phyloP scores from a whole-genome alignment of 2,797 vertebrate species.

The Cryptoblepharus egeriae region DNA sequence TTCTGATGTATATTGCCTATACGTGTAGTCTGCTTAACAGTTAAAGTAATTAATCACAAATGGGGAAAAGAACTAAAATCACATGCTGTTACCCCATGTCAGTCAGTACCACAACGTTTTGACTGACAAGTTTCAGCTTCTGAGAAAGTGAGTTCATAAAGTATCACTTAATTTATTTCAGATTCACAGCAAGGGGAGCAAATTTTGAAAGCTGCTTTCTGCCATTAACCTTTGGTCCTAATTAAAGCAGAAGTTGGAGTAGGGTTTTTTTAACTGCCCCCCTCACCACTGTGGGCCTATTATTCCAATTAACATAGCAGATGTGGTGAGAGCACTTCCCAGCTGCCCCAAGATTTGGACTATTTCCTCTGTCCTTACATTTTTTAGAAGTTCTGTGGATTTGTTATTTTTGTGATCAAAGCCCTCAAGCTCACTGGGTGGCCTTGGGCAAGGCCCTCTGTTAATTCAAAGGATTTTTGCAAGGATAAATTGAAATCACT shows the following conservation, averaged over 20 bases:
- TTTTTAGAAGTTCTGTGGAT: background rate
- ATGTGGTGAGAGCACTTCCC: background rate
- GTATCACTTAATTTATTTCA: background rate
- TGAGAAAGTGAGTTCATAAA: constrained; percentile 5
- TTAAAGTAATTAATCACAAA: background rate
- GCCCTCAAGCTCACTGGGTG: background rate
- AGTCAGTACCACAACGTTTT: background rate
- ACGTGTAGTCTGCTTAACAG: background rate
- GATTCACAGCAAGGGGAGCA: background rate
- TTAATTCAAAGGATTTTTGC: background rate
- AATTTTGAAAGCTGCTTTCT: constrained; percentile 9
- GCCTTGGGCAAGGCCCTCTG: background rate
- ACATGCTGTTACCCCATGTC: background rate
- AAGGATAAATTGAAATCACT: background rate
- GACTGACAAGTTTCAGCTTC: background rate
- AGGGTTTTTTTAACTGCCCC: background rate
- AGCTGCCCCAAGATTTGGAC: background rate
- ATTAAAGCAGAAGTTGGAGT: constrained; percentile 27
- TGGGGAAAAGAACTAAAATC: background rate
- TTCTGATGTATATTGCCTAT: background rate
- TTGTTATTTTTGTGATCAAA: constrained; percentile 32
- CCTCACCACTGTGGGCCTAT: background rate
- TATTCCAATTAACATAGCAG: constrained; percentile 14
- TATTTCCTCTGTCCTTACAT: background rate
- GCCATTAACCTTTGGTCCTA: constrained; percentile 10